phyloP scores from a whole-genome alignment of 1,140 invertebrate species.

The Stegodyphus dumicola region DNA sequence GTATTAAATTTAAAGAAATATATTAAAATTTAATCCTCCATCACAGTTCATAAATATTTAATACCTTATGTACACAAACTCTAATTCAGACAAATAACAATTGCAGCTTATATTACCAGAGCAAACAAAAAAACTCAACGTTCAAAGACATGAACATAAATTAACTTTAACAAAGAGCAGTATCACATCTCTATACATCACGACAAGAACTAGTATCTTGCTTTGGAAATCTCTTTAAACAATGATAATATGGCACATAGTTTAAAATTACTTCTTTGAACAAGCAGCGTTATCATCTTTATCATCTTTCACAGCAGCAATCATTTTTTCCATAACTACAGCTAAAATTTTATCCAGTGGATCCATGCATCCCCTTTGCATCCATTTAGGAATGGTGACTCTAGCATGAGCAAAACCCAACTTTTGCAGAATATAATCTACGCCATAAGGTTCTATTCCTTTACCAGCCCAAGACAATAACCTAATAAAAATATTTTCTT shows the following conservation, averaged over 20 bases:
- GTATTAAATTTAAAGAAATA: no score
- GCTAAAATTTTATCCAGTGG: conserved; percentile 85
- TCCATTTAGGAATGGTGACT: conserved; percentile 98
- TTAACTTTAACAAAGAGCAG: background rate
- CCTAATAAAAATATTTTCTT: conserved; percentile 69
- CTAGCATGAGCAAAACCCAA: conserved; percentile 96
- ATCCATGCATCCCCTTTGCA: conserved; percentile 97
- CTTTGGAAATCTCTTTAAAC: no score
- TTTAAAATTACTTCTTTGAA: conserved; percentile 13
- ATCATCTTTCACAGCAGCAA: conserved; percentile 64
- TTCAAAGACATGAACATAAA: background rate
- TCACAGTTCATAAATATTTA: no score
- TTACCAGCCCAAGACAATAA: conserved; percentile 94
- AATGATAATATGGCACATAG: background rate
- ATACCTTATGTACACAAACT: no score
- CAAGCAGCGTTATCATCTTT: conserved; percentile 40
- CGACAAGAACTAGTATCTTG: background rate
- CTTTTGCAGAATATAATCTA: conserved; percentile 97
- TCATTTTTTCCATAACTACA: conserved; percentile 69
- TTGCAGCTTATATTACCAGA: background rate
- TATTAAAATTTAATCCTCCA: no score
- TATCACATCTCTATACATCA: background rate
- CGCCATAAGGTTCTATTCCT: conserved; percentile 95
- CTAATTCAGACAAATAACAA: background rate
- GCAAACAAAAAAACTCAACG: background rate